Evolutionary conservation across 2,797 vertebrate genomes (phyloP), one percentile per base, ranked within the genome.

Genomic region (Syngnathus acus): DNA sequence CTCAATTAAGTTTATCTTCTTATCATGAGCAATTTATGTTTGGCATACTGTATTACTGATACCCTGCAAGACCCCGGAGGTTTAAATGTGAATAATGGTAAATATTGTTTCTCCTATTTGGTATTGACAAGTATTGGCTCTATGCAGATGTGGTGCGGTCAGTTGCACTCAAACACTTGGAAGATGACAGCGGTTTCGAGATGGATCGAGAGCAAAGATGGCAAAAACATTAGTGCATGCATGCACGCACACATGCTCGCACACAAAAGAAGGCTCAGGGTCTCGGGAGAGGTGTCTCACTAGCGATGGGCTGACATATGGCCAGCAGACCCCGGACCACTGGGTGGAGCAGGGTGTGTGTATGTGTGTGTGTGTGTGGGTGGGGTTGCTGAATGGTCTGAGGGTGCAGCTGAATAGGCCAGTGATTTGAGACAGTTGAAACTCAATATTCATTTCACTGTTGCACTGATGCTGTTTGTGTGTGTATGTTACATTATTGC

Each of bases 251-350:
- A 67, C 58, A 68, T 39, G 64, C 53, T 66, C 26, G 75, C 47
- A 79, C 64, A 75, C 7, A 65, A 4, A 84, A 81, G 71, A 71
- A 70, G 64, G 45, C 26, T 66, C 54, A 75, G 78, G 79, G 80
- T 86, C 80, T 72, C 75, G 64, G 51, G 71, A 89, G 84, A 86
- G 73, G 78, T 78, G 73, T 84, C 78, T 81, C 73, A 72, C 72
- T 80, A 74, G 76, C 79, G 78, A 78, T 82, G 79, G 82, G 75
- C 84, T 89, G 87, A 88, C 89, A 92, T 91, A 91, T 91, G 91
- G 89, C 86, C 83, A 85, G 85, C 87, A 89, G 86, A 82, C 83
- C 81, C 83, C 75, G 73, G 75, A 59, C 58, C 74, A 66, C 76
- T 82, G 83, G 82, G 86, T 87, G 86, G 85, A 82, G 82, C 74